These are phyloP conservation scores for Cylloceria caligata DNA, from an alignment of 2,888 invertebrate species.

Conservation along the genomic window DNA sequence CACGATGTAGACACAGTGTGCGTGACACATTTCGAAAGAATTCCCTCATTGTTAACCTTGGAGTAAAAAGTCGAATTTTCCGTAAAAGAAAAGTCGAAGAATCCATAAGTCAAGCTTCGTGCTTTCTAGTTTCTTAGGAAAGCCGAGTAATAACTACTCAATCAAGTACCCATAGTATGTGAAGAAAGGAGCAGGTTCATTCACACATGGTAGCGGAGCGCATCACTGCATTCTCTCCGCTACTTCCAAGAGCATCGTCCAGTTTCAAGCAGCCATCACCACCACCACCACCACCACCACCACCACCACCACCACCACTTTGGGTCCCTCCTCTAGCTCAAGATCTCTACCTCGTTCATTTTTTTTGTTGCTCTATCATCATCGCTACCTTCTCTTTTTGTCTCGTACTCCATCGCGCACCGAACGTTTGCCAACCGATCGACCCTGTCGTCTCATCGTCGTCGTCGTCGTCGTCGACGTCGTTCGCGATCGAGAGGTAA, in stretches of 20 bases:
- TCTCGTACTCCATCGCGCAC: constrained; percentile 40
- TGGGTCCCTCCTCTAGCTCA: constrained; percentile 24
- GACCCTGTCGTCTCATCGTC: constrained; percentile 39
- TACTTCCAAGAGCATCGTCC: constrained; percentile 34
- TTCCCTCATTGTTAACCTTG: neutral
- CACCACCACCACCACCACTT: constrained; percentile 33
- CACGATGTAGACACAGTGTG: neutral
- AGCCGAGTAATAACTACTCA: constrained; percentile 36
- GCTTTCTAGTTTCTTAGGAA: constrained; percentile 23
- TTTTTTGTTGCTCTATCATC: constrained; percentile 30
- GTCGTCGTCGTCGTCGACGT: constrained; percentile 25
- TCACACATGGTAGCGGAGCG: constrained; percentile 47
- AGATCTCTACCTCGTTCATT: constrained; percentile 15
- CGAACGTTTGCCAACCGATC: constrained; percentile 40
- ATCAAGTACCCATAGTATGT: constrained; percentile 27
- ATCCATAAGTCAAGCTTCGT: constrained; percentile 9
- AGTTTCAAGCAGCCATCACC: constrained; percentile 25
- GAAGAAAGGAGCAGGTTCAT: constrained; percentile 39
- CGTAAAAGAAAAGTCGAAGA: too few relatives aligned
- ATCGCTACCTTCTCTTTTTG: constrained; percentile 32
- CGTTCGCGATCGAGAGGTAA: constrained; percentile 41
- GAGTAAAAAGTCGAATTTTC: neutral
- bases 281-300: constrained; percentile 19
- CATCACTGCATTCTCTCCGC: constrained; percentile 30
- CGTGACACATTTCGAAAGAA: neutral